Evolutionary conservation across 1,140 invertebrate species (phyloP).

Genomic region (Adoxophyes honmai): DNA sequence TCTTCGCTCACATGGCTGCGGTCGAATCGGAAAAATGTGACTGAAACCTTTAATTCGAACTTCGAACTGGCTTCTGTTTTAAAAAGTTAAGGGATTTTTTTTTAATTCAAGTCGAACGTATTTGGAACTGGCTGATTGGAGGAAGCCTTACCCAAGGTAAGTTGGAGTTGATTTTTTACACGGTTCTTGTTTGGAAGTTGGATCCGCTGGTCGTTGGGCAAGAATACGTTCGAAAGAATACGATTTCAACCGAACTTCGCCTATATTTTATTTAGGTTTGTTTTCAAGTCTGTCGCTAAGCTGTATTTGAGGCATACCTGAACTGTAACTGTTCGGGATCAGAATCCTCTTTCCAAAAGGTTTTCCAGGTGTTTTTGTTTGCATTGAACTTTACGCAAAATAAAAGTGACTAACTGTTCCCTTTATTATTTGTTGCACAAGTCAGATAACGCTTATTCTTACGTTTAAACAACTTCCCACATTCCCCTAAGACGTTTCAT

Average conservation of each 20-base stretch:
- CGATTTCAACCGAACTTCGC: background rate
- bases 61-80: background rate
- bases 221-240: background rate
- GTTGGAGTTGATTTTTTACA: constrained; percentile 3
- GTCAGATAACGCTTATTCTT: background rate
- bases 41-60: constrained; percentile 1
- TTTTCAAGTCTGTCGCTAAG: background rate
- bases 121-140: background rate
- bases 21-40: background rate
- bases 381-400: too few relatives aligned
- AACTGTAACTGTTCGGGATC: too few relatives aligned
- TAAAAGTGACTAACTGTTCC: background rate
- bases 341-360: too few relatives aligned
- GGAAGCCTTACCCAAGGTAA: constrained; percentile 2
- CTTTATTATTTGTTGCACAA: background rate
- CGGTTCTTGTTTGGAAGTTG: background rate
- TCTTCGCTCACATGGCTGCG: background rate
- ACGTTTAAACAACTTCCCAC: background rate
- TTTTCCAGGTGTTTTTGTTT: too few relatives aligned
- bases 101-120: background rate
- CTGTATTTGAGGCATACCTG: too few relatives aligned
- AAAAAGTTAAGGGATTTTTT: background rate
- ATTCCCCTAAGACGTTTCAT: constrained; percentile 3
- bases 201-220: background rate
- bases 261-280: constrained; percentile 10